A percentile compares a stretch with the other conserved stretches of the same genome.
phyloP scores from a whole-genome alignment of 2,888 invertebrate species.

The Xylota segnis region DNA sequence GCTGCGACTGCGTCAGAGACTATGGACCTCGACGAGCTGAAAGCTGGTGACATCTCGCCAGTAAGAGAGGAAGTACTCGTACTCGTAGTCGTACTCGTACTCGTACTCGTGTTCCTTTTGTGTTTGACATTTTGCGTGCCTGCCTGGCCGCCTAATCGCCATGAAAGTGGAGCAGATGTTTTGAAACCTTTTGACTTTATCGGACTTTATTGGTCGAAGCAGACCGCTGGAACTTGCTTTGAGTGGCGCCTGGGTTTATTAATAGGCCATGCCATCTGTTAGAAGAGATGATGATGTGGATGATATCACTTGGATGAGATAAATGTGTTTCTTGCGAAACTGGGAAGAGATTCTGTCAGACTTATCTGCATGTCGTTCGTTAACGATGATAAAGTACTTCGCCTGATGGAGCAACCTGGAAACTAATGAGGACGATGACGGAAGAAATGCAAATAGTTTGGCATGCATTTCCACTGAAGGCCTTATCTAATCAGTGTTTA shows the following conservation, averaged over 20 bases:
- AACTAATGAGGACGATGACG: not conserved
- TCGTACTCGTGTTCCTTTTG: not conserved
- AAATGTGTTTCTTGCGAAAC: not conserved
- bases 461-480: no score
- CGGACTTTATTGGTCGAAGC: slow-evolving; percentile 23
- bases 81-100: no score
- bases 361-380: not conserved
- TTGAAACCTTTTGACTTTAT: slow-evolving; percentile 55
- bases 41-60: slow-evolving; percentile 33
- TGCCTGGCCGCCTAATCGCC: slow-evolving; percentile 35
- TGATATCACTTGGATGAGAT: slow-evolving; percentile 32
- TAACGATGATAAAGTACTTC: not conserved
- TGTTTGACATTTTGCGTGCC: slow-evolving; percentile 24
- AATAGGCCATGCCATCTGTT: slow-evolving; percentile 5
- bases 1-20: slow-evolving; percentile 29
- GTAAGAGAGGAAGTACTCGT: slow-evolving; percentile 29
- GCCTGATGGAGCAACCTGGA: not conserved
- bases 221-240: slow-evolving; percentile 24
- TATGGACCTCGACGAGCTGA: slow-evolving; percentile 45
- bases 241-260: slow-evolving; percentile 42
- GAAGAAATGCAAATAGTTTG: not conserved
- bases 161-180: slow-evolving; percentile 54
- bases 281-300: no score
- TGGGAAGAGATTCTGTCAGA: slow-evolving; percentile 1
- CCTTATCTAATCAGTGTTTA: no score